phyloP scores from a whole-genome alignment of 2,888 invertebrate species.

The Hermaeophaga mercurialis region DNA sequence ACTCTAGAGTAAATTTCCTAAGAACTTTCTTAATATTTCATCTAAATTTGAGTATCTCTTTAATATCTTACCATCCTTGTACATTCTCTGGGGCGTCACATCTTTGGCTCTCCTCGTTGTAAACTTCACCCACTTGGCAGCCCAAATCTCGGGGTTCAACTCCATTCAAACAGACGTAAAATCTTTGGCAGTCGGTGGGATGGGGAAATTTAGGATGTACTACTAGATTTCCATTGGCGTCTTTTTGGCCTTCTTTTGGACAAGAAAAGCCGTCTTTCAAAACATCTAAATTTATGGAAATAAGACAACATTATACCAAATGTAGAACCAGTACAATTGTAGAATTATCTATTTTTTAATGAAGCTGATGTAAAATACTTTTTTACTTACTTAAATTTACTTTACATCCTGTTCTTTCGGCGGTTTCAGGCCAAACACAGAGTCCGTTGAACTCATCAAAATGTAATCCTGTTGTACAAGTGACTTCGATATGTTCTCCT shows the following conservation, averaged over 20 bases:
- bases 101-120: conserved; percentile 81
- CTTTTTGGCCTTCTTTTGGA: conserved; percentile 71
- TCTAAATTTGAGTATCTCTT: no score
- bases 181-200: conserved; percentile 87
- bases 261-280: conserved; percentile 85
- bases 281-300: conserved; percentile 66
- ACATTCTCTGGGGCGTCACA: conserved; percentile 93
- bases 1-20: no score
- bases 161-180: conserved; percentile 89
- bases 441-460: conserved; percentile 89
- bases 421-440: conserved; percentile 87
- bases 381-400: conserved; percentile 54
- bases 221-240: conserved; percentile 71
- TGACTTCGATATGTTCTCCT: conserved; percentile 77
- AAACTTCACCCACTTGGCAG: conserved; percentile 87
- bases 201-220: conserved; percentile 87
- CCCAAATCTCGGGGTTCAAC: conserved; percentile 86
- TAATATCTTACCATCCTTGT: conserved; percentile 75
- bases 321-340: no score
- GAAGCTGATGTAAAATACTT: no score
- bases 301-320: background rate
- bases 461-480: conserved; percentile 86
- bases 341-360: no score
- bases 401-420: conserved; percentile 75
- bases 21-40: no score